Conservation (phyloP, 2,113 vertebrate genomes). For the Spilogale gracilis region DNA sequence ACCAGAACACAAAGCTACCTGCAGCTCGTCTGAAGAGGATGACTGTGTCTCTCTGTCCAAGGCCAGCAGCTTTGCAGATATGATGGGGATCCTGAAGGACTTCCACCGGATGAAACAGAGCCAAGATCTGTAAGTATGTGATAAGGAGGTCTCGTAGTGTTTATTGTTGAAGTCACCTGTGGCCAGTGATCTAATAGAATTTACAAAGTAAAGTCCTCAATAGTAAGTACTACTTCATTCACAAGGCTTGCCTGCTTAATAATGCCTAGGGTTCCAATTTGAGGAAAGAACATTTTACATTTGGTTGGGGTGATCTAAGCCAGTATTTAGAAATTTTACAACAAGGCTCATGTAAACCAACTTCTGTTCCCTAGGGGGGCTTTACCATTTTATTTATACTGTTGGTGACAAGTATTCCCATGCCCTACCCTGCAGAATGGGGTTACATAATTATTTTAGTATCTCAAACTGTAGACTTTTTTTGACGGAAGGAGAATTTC, state of each 20-base stretch:
- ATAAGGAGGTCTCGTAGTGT: conserved; percentile 14
- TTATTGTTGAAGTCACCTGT: background rate
- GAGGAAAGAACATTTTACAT: conserved; percentile 36
- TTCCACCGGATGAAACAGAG: conserved; percentile 99
- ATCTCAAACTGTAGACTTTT: conserved; percentile 37
- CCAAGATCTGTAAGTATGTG: conserved; percentile 94
- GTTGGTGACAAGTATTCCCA: background rate
- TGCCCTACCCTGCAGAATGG: background rate
- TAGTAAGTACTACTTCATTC: background rate
- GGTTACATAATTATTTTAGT: background rate
- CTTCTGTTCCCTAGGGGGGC: background rate
- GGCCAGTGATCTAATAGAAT: background rate
- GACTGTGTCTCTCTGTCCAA: conserved; percentile 97
- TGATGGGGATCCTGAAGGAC: conserved; percentile 99
- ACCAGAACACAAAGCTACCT: conserved; percentile 87
- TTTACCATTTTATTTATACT: background rate
- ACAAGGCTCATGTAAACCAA: background rate
- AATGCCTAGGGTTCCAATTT: background rate
- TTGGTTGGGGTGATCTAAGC: conserved; percentile 19
- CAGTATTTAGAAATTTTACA: conserved; percentile 23
- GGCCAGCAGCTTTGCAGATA: conserved; percentile 99
- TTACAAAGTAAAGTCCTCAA: background rate
- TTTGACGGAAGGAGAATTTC: conserved; percentile 32
- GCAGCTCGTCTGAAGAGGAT: conserved; percentile 95
- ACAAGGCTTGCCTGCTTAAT: conserved; percentile 11